These are phyloP conservation scores for Acrocephalus kingi DNA, from an alignment of 2,113 vertebrate genomes.

Conservation along the genomic window DNA sequence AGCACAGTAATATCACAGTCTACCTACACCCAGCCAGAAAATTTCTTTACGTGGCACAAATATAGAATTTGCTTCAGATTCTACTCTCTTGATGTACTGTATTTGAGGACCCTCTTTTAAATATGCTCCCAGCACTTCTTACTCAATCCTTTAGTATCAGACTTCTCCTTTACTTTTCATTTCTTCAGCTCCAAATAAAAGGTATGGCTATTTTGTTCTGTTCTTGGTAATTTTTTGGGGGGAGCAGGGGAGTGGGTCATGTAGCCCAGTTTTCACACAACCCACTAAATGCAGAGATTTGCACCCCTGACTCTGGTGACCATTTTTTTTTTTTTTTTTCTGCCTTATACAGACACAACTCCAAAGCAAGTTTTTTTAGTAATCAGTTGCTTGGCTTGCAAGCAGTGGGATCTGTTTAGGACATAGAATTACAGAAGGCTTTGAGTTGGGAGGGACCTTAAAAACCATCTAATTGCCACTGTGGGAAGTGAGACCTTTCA, in stretches of 20 bases:
- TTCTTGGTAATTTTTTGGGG: background rate
- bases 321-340: background rate
- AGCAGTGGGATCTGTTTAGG: background rate
- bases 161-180: background rate
- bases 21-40: background rate
- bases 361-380: background rate
- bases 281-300: background rate
- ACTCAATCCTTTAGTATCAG: background rate
- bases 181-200: background rate
- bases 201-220: background rate
- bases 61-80: background rate
- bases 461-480: background rate
- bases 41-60: background rate
- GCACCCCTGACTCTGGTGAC: background rate
- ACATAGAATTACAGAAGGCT: rapidly evolving
- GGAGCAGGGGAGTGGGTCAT: rapidly evolving
- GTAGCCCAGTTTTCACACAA: background rate
- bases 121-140: background rate
- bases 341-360: background rate
- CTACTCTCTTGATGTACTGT: background rate
- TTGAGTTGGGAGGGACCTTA: background rate
- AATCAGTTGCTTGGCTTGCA: background rate
- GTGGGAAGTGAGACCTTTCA: background rate
- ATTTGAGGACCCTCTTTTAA: background rate
- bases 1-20: background rate